Evolutionary conservation across 30 jellyfish, hydroid and myxozoan genomes (phyloP).

Genomic region (Haliclystus octoradiatus): DNA sequence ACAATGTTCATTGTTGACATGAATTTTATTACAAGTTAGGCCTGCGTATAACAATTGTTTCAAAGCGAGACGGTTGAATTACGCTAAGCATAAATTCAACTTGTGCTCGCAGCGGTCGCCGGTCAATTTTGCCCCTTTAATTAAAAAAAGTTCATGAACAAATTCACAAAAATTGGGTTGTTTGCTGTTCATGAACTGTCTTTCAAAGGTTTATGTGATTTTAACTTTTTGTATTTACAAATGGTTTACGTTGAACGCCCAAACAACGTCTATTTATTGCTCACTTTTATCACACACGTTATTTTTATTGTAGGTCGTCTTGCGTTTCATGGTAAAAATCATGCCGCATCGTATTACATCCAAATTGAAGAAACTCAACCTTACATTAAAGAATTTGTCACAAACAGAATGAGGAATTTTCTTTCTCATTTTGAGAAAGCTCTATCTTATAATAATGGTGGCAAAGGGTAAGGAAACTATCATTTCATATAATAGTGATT

Average conservation of each 20-base stretch:
- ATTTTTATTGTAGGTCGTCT: not conserved
- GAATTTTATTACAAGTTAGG: too few species aligned
- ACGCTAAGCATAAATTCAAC: too few species aligned
- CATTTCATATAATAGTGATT: too few species aligned
- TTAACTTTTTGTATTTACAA: not conserved
- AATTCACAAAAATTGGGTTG: too few species aligned
- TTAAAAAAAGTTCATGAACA: too few species aligned
- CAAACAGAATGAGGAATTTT: constrained; percentile 8
- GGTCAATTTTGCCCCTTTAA: too few species aligned
- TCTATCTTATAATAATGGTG: constrained; percentile 8
- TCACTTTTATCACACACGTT: not conserved
- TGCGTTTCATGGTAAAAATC: constrained; percentile 34
- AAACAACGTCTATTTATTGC: not conserved
- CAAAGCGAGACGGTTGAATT: too few species aligned
- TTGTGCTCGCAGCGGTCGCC: too few species aligned
- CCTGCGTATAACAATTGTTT: too few species aligned
- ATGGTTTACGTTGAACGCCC: not conserved
- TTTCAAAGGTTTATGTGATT: too few species aligned
- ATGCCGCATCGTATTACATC: constrained; percentile 4
- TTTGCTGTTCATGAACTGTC: too few species aligned
- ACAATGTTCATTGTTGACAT: too few species aligned
- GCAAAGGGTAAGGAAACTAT: constrained; percentile 33
- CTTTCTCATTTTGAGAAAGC: constrained; percentile 29
- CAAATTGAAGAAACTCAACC: constrained; percentile 42
- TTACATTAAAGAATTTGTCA: constrained; percentile 27